Conservation (phyloP, 2,797 vertebrate genomes). For the Sebastes steindachneri region DNA sequence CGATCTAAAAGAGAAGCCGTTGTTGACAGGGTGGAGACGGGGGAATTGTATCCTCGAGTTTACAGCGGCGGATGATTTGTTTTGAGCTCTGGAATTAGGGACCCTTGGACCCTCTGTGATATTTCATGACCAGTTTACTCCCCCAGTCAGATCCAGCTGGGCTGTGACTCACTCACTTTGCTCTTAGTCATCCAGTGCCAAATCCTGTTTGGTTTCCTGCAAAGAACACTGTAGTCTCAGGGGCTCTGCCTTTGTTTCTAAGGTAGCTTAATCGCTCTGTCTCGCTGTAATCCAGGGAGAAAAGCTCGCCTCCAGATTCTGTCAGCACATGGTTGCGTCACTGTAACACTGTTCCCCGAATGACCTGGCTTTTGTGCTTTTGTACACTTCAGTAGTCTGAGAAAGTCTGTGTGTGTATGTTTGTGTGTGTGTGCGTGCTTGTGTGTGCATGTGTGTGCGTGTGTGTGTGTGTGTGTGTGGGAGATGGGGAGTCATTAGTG, state of each 20-base stretch:
- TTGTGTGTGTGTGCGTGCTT: neutral
- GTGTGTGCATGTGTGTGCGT: neutral
- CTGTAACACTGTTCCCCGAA: neutral
- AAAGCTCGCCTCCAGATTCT: neutral
- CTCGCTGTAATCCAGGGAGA: constrained; percentile 22
- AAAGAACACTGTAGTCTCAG: neutral
- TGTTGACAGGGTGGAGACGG: neutral
- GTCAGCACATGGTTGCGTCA: neutral
- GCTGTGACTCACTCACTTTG: constrained; percentile 58
- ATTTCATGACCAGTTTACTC: constrained; percentile 39
- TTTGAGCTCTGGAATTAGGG: constrained; percentile 24
- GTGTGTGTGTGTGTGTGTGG: neutral
- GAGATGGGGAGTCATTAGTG: neutral
- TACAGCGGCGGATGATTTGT: constrained; percentile 14
- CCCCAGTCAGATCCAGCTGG: constrained; percentile 37
- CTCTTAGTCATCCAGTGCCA: constrained; percentile 57
- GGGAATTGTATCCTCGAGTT: constrained; percentile 19
- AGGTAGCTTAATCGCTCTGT: neutral
- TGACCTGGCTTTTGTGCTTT: neutral
- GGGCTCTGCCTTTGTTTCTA: constrained; percentile 22
- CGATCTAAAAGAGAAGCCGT: neutral
- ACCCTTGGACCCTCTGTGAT: constrained; percentile 29
- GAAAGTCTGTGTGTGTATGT: neutral
- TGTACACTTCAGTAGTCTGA: neutral
- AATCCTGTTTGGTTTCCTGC: constrained; percentile 50